These are phyloP conservation scores for Panulirus ornatus DNA, from an alignment of 1,140 invertebrate species.

Conservation along the genomic window DNA sequence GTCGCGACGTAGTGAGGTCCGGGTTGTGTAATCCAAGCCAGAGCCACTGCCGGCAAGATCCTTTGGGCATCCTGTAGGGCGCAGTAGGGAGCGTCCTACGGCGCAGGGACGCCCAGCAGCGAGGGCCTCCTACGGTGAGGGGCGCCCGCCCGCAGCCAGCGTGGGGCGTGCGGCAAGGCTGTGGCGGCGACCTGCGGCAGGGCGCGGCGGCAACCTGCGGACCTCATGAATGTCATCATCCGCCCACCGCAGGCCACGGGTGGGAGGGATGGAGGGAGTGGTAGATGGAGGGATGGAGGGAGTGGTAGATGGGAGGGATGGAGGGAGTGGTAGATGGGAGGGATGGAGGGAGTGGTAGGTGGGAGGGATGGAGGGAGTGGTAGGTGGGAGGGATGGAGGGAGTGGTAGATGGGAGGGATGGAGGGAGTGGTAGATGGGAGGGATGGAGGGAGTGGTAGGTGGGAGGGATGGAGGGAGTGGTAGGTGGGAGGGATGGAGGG, in stretches of 20 bases:
- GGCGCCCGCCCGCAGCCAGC: conserved; percentile 49
- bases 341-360: too few species aligned
- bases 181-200: conserved; percentile 48
- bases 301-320: too few species aligned
- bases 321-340: too few species aligned
- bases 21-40: background rate
- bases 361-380: too few species aligned
- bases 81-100: conserved; percentile 13
- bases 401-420: too few species aligned
- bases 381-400: too few species aligned
- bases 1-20: too few species aligned
- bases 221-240: conserved; percentile 69
- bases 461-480: background rate
- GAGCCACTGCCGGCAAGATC: conserved; percentile 19
- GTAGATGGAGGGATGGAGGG: too few species aligned
- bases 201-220: conserved; percentile 28
- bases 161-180: conserved; percentile 50
- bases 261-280: background rate
- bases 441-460: too few species aligned
- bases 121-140: conserved; percentile 48
- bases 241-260: conserved; percentile 46
- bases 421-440: too few species aligned
- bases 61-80: conserved; percentile 1
- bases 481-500: background rate
- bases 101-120: conserved; percentile 10